Base-by-base conservation (phyloP, 23 tunicate genomes). In the Halocynthia roretzi region DNA sequence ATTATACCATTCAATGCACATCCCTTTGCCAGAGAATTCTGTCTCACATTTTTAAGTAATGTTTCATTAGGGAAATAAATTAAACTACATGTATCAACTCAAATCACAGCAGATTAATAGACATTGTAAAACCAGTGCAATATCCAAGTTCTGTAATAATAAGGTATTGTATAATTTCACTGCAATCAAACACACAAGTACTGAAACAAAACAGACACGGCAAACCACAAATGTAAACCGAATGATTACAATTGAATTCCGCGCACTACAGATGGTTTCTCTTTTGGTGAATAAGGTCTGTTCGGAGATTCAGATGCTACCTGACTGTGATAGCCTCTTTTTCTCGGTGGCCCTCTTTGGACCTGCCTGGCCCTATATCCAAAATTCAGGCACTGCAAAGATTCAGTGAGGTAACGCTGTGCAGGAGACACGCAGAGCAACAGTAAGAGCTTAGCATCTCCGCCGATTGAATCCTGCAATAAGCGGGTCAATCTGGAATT, bases 381-480 rank as follows among this genome's bases (percentile, higher is more conserved):
- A 68, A 86, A 86, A 10, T 67, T 76, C 12, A 86, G 77, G 51
- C 84, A 79, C 53, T 86, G 91, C 67, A 86, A n/a, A 21, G 91
- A 83, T 63, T 86, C 85, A 7, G 85, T 80, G 73, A 86, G 62
- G 60, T 66, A 86, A 21, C 91, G 75, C 72, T 77, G 71, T 6
- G 85, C 70, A 10, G 91, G 91, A 50, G 91, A 86, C 22, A 80
- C 91, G 56, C 91, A 86, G 52, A 86, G 70, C 72, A 86, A 57
- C 8, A 86, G 78, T 51, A 81, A 49, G 75, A 86, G 85, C 56
- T 86, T 86, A 10, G 91, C 91, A 7, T 86, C 91, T 9, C 91
- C 91, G 2, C 91, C 91, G 7, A 86, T 80, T 10, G 91, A 86
- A 64, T 86, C 91, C 61, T 86, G 91, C 56, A 86, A 70, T 11